Evolutionary conservation across 1,140 invertebrate genomes (phyloP).

Genomic region (Nixonia krombeini): DNA sequence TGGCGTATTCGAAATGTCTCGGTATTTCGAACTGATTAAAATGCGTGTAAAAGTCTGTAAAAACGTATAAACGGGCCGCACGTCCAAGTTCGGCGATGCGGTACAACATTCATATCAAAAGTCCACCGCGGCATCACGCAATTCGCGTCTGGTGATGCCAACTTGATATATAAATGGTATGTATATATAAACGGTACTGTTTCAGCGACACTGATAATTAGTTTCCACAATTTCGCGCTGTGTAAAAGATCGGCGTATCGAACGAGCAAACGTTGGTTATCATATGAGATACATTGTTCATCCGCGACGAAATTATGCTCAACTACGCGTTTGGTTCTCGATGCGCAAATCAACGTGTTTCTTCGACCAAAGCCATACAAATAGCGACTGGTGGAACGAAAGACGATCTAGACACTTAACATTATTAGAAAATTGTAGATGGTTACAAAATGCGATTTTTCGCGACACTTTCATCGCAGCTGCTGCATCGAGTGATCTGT

Average conservation of each 20-base stretch:
- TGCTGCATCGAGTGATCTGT: too few relatives aligned
- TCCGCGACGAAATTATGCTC: background rate
- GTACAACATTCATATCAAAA: constrained; percentile 47
- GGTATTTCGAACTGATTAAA: constrained; percentile 27
- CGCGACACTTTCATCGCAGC: too few relatives aligned
- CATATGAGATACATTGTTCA: constrained; percentile 18
- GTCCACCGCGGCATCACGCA: constrained; percentile 19
- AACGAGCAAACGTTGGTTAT: constrained; percentile 3
- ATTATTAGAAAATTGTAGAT: constrained; percentile 25
- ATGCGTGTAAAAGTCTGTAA: constrained; percentile 48
- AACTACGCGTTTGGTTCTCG: too few relatives aligned
- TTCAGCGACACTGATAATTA: constrained; percentile 14
- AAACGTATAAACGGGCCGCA: constrained; percentile 43
- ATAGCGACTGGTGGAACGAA: too few relatives aligned
- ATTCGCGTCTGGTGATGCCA: constrained; percentile 15
- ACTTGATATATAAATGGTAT: constrained; percentile 15
- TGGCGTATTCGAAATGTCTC: constrained; percentile 24
- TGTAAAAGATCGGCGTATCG: constrained; percentile 10
- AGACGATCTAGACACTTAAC: background rate
- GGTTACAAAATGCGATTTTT: constrained; percentile 12
- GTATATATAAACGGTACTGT: constrained; percentile 12
- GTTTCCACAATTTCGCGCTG: constrained; percentile 1
- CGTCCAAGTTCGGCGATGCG: background rate
- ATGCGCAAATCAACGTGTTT: too few relatives aligned
- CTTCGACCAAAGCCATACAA: too few relatives aligned